Evolutionary conservation across 2,888 invertebrate genomes (phyloP), one percentile per base, ranked within the genome.

Genomic region (Cryptocephalus moraei): DNA sequence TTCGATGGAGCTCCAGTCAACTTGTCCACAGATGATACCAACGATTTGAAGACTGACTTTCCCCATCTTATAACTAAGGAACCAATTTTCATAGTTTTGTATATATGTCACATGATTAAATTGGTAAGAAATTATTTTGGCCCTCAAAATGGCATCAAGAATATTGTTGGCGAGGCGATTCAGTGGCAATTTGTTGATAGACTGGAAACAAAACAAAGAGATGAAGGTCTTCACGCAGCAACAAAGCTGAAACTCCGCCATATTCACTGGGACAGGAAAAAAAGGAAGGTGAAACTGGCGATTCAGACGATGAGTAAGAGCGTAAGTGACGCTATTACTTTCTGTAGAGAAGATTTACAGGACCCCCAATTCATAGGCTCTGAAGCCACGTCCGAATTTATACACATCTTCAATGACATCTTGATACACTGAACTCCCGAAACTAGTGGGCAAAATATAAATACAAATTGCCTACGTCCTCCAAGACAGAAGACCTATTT

Each of bases 211-310:
- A n/a, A n/a, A n/a, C n/a, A n/a, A n/a, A n/a, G n/a, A n/a, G n/a
- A n/a, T n/a, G n/a, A n/a, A n/a, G n/a, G n/a, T n/a, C n/a, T n/a
- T n/a, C n/a, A n/a, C n/a, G n/a, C n/a, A n/a, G n/a, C n/a, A 8
- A 59, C 52, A 14, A 55, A 58, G 53, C 33, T 58, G 9, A 46
- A 42, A 33, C 46, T 44, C 9, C 47, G 48, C 8, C 53, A 56
- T 47, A 43, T 59, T 12, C 14, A 50, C 8, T 58, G 39, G 34
- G 43, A 43, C 9, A 47, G 39, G 12, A 42, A 56, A 44, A 57
- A 48, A 47, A 57, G 57, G 53, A 55, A 53, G n/a, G n/a, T n/a
- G n/a, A n/a, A n/a, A n/a, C n/a, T n/a, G n/a, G n/a, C n/a, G n/a
- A n/a, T n/a, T n/a, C 56, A 57, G 46, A 47, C 53, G 12, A 39